phyloP scores from a whole-genome alignment of 2,888 invertebrate species.

The Drosophila macrospina region DNA sequence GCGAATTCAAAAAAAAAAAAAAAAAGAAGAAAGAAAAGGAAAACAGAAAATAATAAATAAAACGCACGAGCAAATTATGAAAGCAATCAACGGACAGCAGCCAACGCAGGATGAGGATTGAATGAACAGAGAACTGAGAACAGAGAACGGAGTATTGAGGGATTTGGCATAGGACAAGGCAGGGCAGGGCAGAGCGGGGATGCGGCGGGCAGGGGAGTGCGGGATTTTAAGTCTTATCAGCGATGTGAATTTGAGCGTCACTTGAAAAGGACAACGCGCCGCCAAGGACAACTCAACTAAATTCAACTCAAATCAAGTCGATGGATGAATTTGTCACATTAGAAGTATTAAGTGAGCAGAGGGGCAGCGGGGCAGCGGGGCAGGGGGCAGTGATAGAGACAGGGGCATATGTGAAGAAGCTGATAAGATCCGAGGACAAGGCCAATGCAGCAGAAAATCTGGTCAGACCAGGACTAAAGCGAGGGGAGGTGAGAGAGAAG shows the following conservation, averaged over 20 bases:
- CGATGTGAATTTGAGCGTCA: constrained; percentile 73
- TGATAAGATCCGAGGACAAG: constrained; percentile 66
- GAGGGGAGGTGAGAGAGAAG: constrained; percentile 1
- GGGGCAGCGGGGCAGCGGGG: not conserved
- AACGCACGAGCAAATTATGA: constrained; percentile 61
- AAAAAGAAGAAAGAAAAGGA: constrained; percentile 16
- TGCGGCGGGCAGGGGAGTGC: constrained; percentile 17
- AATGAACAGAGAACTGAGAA: not conserved
- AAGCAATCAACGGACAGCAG: constrained; percentile 46
- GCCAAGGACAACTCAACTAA: constrained; percentile 24
- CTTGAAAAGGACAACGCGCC: constrained; percentile 59
- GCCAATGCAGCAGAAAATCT: constrained; percentile 70
- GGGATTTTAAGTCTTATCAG: constrained; percentile 64
- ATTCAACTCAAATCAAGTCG: constrained; percentile 27
- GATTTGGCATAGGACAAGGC: constrained; percentile 26
- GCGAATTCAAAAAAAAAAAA: constrained; percentile 16
- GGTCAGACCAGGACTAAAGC: constrained; percentile 12
- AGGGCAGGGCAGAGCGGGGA: no score
- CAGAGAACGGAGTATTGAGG: not conserved
- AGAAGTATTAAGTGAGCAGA: constrained; percentile 51
- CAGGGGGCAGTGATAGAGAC: not conserved
- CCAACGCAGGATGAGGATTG: not conserved
- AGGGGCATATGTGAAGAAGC: constrained; percentile 64
- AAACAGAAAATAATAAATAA: constrained; percentile 55
- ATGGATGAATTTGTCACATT: constrained; percentile 80